Conservation (phyloP, 2,888 invertebrate species). For the Ganaspis brasiliensis region DNA sequence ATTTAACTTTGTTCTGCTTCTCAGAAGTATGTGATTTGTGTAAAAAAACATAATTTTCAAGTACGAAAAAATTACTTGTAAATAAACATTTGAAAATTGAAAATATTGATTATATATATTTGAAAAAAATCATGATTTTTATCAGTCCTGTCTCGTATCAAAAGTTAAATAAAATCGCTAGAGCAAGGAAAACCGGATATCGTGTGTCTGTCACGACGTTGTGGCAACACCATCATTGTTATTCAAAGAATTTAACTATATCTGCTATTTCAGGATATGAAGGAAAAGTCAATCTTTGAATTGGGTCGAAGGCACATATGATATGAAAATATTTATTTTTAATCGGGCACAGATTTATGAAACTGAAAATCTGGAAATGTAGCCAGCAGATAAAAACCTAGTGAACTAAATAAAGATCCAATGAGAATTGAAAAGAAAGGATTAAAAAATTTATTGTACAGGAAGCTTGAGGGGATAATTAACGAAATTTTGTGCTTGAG, state of each 20-base stretch:
- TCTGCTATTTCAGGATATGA: conserved; percentile 48
- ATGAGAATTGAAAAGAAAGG: neutral
- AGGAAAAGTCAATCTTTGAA: conserved; percentile 45
- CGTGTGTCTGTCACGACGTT: conserved; percentile 46
- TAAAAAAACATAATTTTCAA: too few species aligned
- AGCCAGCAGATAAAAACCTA: neutral
- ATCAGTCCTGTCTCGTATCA: neutral
- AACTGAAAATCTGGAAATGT: conserved; percentile 49
- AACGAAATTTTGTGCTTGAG: conserved; percentile 2
- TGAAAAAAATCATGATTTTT: too few species aligned
- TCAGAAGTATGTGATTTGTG: too few species aligned
- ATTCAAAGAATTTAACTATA: conserved; percentile 36
- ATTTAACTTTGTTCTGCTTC: neutral
- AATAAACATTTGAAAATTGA: too few species aligned
- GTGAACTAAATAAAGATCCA: neutral
- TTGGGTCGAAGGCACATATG: conserved; percentile 46
- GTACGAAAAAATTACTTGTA: too few species aligned
- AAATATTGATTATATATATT: too few species aligned
- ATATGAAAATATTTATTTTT: conserved; percentile 51
- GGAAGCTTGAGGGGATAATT: neutral
- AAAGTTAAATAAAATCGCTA: conserved; percentile 49
- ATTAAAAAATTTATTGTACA: neutral
- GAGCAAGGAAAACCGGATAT: conserved; percentile 52
- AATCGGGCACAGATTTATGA: conserved; percentile 53
- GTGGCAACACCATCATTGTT: conserved; percentile 41